These are phyloP conservation scores for Scylla paramamosain DNA, from an alignment of 1,140 invertebrate species.

Conservation along the genomic window DNA sequence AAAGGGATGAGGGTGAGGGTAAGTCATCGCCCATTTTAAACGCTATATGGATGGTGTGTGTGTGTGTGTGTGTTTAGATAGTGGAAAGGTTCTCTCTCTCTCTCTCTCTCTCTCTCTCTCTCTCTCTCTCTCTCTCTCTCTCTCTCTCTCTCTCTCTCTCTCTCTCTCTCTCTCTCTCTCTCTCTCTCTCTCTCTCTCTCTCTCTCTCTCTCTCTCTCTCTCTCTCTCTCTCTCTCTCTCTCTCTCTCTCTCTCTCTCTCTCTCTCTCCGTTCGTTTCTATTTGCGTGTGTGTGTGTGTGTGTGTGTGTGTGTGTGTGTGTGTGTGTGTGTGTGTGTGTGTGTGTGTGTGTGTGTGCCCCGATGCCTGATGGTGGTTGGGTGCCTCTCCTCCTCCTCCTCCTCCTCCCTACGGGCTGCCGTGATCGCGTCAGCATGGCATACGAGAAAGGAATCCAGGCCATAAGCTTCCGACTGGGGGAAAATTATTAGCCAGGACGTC, in stretches of 20 bases:
- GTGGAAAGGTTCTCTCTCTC: too few relatives aligned
- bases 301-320: background rate
- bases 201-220: background rate
- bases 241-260: too few relatives aligned
- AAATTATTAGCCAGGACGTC: background rate
- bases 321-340: conserved; percentile 43
- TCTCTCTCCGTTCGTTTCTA: too few relatives aligned
- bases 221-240: too few relatives aligned
- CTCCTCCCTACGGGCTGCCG: background rate
- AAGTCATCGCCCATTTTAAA: background rate
- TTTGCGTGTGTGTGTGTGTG: too few relatives aligned
- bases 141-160: too few relatives aligned
- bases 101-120: background rate
- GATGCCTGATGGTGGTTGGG: background rate
- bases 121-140: too few relatives aligned
- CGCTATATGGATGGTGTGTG: background rate
- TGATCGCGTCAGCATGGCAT: background rate
- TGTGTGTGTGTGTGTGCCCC: conserved; percentile 38
- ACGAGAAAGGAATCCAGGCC: conserved; percentile 6
- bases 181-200: too few relatives aligned
- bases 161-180: too few relatives aligned
- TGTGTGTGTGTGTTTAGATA: too few relatives aligned
- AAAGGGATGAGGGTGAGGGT: background rate
- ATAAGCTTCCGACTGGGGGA: background rate
- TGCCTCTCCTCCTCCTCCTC: background rate